Evolutionary conservation across 2,113 vertebrate genomes (phyloP), one percentile per base, ranked within the genome.

Genomic region (Sinocyclocheilus grahami): DNA sequence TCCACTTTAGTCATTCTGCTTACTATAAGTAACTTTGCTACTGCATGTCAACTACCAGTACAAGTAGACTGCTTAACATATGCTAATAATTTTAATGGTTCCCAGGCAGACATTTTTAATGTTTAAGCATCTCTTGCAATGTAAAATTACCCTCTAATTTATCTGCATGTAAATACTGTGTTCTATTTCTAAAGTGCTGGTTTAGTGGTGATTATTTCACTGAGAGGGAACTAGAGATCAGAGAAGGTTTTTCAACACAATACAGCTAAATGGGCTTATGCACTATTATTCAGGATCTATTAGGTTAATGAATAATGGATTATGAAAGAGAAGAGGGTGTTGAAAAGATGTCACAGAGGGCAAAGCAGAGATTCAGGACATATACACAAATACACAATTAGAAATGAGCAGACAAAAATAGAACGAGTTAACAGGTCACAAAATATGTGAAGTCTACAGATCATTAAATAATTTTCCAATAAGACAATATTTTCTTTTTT

Each of bases 301-400:
- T 84, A 63, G 60, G 67, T 46, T 72, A 55, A 76, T 87, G 72
- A 85, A 88, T 90, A 62, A 90, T 85, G 48, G 85, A 71, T 80
- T 55, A 72, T 60, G 30, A 27, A 39, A 78, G 77, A 72, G 20
- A 67, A 58, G 48, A 82, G 37, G 16, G 42, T 9, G 55, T 53
- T 33, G 30, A 69, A 63, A 24, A 67, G 24, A 51, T 33, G 51
- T 37, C 14, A 1, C 16, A 30, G 24, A 85, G 58, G 9, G 60
- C 13, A 63, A 3, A 27, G 60, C 18, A 42, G 51, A 46, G 42
- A 60, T 42, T 58, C 48, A 74, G 22, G 5, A 84, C 81, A 51
- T 11, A 33, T 81, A 78, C 71, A 87, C 48, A 82, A 55, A 63
- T 42, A 81, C 46, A 42, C 30, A 33, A 33, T 33, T 33, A 33